Base-by-base conservation (phyloP, 2,113 vertebrate genomes). In the Paratilapia polleni region DNA sequence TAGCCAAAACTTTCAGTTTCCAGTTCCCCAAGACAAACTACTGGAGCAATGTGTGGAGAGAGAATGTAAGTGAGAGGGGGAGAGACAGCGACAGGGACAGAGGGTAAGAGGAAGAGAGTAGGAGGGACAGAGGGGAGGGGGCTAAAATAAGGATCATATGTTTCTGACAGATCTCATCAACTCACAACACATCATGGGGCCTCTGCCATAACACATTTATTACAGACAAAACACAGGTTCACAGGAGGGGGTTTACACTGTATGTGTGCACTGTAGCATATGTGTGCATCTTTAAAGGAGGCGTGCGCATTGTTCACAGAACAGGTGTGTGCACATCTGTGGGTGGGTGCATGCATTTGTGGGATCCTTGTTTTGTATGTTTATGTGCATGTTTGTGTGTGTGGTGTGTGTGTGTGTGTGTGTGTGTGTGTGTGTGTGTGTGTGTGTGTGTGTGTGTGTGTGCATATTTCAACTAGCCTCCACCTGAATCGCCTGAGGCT, bases 121-220 rank as follows among this genome's bases (percentile, higher is more conserved):
- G 41, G 26, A 24, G 34, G 28, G 12, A 49, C 36, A 8, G 52
- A 24, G 31, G 73, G 66, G 75, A 49, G 76, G 68, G 75, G 66
- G 66, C 41, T 90, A 64, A 90, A 94, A 93, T 92, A 86, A 90
- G 82, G 90, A 95, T 94, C 94, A 91, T 93, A 94, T 94, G 94
- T 89, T 94, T 88, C 92, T 95, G 95, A 95, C 95, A 95, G 78
- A 87, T 88, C 93, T 88, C 87, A 92, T 94, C 92, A 93, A 87
- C 87, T 87, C 80, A 82, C 82, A 78, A 83, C 89, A 85, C 91
- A 92, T 90, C 81, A 88, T 4, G 56, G 85, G 86, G 84, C 83
- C 86, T 85, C 83, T 87, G 84, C 85, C 89, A 87, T 87, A 91
- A 84, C 86, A 88, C 84, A 85, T 88, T 91, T 82, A 86, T 88